These are phyloP conservation scores for Cyanistes caeruleus DNA, from an alignment of 2,113 vertebrate genomes.

Conservation along the genomic window DNA sequence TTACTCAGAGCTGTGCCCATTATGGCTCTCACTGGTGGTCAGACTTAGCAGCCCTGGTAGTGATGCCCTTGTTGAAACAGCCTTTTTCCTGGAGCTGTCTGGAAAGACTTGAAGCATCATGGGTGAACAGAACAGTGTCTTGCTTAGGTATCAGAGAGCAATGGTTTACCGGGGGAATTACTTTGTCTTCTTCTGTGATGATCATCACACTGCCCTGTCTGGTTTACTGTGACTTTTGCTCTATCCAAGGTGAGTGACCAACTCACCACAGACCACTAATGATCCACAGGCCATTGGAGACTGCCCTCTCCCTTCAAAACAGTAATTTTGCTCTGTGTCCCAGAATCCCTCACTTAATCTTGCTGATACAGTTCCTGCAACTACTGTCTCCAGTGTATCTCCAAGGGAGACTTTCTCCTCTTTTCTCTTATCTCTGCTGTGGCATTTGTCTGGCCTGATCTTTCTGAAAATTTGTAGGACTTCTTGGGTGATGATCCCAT, in stretches of 20 bases:
- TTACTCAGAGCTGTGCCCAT: neutral
- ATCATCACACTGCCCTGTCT: neutral
- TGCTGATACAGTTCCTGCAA: neutral
- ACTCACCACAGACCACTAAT: neutral
- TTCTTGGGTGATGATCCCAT: neutral
- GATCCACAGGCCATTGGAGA: neutral
- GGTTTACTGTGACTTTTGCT: neutral
- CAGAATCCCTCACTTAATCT: neutral
- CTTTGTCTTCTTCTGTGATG: neutral
- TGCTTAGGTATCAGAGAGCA: neutral
- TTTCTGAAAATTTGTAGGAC: neutral
- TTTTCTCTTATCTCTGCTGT: neutral
- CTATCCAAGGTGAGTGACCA: neutral
- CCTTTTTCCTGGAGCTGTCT: neutral
- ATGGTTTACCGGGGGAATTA: neutral
- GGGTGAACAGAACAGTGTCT: neutral
- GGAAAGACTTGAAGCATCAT: neutral
- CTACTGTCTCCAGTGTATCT: neutral
- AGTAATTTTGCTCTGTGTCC: neutral
- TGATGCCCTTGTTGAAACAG: neutral
- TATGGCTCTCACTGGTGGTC: neutral
- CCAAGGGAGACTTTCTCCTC: neutral
- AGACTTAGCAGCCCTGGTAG: neutral
- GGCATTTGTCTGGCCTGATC: neutral
- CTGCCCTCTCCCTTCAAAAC: neutral